Percentiles rank a stretch among this genome's conserved stretches.
phyloP scores from a whole-genome alignment of 2,797 vertebrate species.

The Mormyrus proboscirostris region DNA sequence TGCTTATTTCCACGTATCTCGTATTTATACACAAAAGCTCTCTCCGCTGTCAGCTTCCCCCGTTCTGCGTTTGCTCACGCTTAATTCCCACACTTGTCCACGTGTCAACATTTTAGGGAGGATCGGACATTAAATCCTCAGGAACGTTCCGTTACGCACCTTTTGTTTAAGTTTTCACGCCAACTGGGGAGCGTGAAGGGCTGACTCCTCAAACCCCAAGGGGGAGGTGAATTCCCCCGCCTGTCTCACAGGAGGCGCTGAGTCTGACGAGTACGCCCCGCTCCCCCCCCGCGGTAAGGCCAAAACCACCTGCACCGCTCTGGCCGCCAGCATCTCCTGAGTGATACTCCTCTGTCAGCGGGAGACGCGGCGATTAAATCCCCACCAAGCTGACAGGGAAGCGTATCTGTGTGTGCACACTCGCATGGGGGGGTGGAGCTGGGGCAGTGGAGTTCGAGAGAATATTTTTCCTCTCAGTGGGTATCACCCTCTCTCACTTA shows the following conservation, averaged over 20 bases:
- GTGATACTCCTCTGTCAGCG: conserved; percentile 42
- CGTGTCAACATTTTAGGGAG: background rate
- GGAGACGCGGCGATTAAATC: conserved; percentile 31
- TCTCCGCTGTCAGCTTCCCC: background rate
- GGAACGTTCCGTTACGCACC: background rate
- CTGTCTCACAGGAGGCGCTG: background rate
- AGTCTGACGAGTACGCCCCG: background rate
- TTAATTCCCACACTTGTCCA: background rate
- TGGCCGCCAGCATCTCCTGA: conserved; percentile 38
- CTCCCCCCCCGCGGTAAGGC: conserved; percentile 42
- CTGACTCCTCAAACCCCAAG: background rate
- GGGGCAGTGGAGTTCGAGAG: background rate
- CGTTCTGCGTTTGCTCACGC: background rate
- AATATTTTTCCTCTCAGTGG: conserved; percentile 8
- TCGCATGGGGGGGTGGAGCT: background rate
- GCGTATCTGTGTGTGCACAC: background rate
- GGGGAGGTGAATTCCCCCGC: background rate
- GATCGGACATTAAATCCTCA: background rate
- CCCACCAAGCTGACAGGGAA: background rate
- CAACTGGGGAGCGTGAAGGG: background rate
- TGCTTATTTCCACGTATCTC: background rate
- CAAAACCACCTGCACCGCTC: conserved; percentile 34
- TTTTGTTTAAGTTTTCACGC: conserved; percentile 1
- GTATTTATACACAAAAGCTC: background rate
- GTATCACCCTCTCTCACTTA: background rate